These are phyloP conservation scores for Lamellibrachia columna DNA, from an alignment of 2,888 invertebrate genomes.

Conservation along the genomic window DNA sequence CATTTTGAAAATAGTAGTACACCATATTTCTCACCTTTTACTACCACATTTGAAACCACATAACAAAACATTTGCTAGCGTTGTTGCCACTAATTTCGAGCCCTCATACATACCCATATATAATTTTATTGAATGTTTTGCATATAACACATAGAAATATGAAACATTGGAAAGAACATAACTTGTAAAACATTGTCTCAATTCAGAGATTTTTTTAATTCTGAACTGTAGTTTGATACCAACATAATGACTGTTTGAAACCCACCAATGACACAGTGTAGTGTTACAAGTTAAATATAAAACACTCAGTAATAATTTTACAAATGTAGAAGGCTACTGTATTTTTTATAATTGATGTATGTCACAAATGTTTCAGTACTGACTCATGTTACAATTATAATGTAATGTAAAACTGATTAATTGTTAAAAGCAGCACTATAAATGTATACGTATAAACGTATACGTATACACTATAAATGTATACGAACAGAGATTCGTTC, in stretches of 20 bases:
- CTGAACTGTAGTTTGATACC: not conserved
- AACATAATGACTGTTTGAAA: not conserved
- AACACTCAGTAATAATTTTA: not conserved
- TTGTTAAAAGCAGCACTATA: not conserved
- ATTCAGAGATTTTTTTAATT: not conserved
- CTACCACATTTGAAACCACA: too few relatives aligned
- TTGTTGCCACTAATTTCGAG: too few relatives aligned
- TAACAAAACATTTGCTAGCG: too few relatives aligned
- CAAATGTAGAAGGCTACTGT: not conserved
- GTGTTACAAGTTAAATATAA: not conserved
- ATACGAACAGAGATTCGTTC: too few relatives aligned
- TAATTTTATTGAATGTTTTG: not conserved
- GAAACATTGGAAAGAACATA: not conserved
- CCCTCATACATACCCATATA: too few relatives aligned
- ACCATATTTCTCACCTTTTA: too few relatives aligned
- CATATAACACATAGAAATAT: not conserved
- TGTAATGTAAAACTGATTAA: not conserved
- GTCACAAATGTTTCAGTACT: not conserved
- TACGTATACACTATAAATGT: not conserved
- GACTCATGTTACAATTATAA: not conserved
- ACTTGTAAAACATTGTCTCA: not conserved
- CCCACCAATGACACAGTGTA: not conserved
- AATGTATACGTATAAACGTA: not conserved
- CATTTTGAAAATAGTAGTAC: too few relatives aligned
- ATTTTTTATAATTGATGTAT: not conserved